Evolutionary conservation across 2,797 vertebrate genomes (phyloP), one percentile per base, ranked within the genome.

Genomic region (Arctocebus calabarensis): DNA sequence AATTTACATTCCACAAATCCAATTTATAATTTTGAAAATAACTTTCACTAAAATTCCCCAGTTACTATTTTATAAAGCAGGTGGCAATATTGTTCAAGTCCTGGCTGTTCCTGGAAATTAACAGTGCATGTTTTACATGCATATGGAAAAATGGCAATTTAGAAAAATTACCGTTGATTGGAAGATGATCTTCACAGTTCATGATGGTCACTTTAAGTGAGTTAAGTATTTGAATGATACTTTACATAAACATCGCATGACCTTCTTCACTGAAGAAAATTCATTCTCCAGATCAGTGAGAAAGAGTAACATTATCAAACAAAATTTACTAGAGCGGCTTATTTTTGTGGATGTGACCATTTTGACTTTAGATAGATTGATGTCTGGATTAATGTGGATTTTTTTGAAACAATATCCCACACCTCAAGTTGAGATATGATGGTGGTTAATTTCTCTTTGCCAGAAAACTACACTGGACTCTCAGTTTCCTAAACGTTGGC

Each of bases 21-120:
- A 81, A 59, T 92, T 73, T 55, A 88, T 37, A 83, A 96, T 86
- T 93, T 81, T 29, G 7, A 90, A 94, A 96, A 70, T 52, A n/a
- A 64, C 7, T 87, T 61, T 23, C 25, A 78, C 10, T 73, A 52
- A 91, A 90, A 86, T 64, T 66, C 43, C 87, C 40, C 1, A 6
- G 17, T 74, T 82, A 40, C 7, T 70, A 34, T 83, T 88, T 95
- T 84, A 81, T 86, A 88, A 78, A 88, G 55, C 29, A 94, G 64
- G 43, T 34, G 73, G 29, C 29, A 89, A 62, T 75, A 82, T 70
- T 22, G 45, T 68, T 91, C 66, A 92, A 75, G 27, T 74, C 84
- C 74, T 66, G 16, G 27, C 8, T 82, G 29, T 37, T 48, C 13
- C n/a, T 84, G 43, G 40, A 90, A 88, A 92, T 0, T 66, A 86